These are phyloP conservation scores for Arvicola amphibius DNA, from an alignment of 2,797 vertebrate species.

Conservation along the genomic window DNA sequence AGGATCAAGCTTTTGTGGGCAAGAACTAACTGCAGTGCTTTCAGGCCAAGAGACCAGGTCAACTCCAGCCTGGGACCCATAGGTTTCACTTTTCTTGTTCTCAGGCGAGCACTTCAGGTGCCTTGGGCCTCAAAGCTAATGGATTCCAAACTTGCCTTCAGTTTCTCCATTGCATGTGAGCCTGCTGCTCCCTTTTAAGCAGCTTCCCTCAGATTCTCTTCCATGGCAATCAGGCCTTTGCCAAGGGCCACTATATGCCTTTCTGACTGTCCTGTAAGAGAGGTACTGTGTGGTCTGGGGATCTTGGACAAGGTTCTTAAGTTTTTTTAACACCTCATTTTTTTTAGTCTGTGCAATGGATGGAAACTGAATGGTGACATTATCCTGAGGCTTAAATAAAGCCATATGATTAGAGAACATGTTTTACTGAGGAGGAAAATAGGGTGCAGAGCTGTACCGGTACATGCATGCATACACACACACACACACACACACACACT, in stretches of 20 bases:
- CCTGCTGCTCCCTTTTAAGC: neutral
- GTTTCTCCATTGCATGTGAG: neutral
- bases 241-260: neutral
- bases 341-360: constrained; percentile 1
- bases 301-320: constrained; percentile 13
- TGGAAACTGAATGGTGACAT: neutral
- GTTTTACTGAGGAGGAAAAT: neutral
- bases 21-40: neutral
- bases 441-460: neutral
- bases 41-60: neutral
- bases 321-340: neutral
- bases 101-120: neutral
- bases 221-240: neutral
- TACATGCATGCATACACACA: neutral
- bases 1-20: neutral
- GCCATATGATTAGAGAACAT: neutral
- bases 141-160: neutral
- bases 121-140: neutral
- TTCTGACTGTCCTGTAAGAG: neutral
- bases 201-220: neutral
- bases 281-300: neutral
- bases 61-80: neutral
- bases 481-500: neutral
- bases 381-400: constrained; percentile 10
- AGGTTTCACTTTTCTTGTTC: neutral